Evolutionary conservation across 2,888 invertebrate species (phyloP), one percentile per base, ranked within the genome.

Genomic region (Lepidocyrtinus sp.): DNA sequence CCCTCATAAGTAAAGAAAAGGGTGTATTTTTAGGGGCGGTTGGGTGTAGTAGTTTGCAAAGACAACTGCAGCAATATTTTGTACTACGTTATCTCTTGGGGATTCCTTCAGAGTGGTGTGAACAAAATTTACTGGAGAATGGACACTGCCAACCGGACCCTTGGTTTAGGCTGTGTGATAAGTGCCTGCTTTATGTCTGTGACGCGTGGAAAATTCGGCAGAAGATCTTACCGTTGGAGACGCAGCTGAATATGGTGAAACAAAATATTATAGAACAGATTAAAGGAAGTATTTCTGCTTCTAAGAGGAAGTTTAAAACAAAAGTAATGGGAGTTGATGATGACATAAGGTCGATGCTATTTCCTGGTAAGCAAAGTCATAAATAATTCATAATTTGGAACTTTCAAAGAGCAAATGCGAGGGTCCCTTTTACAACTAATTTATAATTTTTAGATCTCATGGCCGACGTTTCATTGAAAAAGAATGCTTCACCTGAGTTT

Each of bases 191-290:
- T 9, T 7, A 17, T n/a, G 61, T 75, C 3, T 9, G 17, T 1
- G 61, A 63, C 2, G 75, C 75, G 19, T 67, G 67, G 75, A 21
- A 36, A 5, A 7, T 45, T 3, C 26, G 67, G 22, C 75, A 75
- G 19, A 75, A 36, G 17, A 22, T 75, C 1, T 2, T 61, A 15
- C 5, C 0, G 1, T 17, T 75, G 17, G 61, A 67, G 17, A 5
- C 1, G 0, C 55, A 45, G n/a, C 9, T 75, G 45, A 59, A 2
- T 1, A 15, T 2, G 0, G 24, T 75, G 1, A 67, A 61, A 22
- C 36, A 22, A 0, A 1, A 21, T 3, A 25, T 73, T 9, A 25
- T n/a, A 12, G 21, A 1, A 15, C 36, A 55, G 17, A 67, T 75
- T 19, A 17, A n/a, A 22, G 36, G 65, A n/a, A 25, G 19, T 15